A percentile compares a stretch with the other conserved stretches of the same genome.
Evolutionary conservation across 2,888 invertebrate species (phyloP).

Genomic region (Sisyra terminalis): DNA sequence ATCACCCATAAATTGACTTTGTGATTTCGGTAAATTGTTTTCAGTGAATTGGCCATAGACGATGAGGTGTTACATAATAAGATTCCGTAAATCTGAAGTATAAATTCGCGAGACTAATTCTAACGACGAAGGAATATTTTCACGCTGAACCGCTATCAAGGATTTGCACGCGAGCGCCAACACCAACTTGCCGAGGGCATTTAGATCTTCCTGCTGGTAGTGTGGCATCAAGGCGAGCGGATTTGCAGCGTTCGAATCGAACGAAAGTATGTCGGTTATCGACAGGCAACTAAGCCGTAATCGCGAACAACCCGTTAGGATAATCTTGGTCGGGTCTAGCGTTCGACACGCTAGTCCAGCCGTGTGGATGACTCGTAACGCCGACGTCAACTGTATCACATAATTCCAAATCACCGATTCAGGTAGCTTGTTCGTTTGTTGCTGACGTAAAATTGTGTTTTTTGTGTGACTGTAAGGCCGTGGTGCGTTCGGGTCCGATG

Average conservation of each 20-base stretch:
- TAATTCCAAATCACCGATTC: conserved; percentile 92
- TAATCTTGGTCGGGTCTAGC: conserved; percentile 84
- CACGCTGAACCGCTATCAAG: conserved; percentile 68
- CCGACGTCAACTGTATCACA: conserved; percentile 88
- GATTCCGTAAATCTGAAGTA: conserved; percentile 85
- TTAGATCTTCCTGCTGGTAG: conserved; percentile 80
- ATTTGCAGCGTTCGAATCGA: conserved; percentile 51
- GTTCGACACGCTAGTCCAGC: conserved; percentile 62
- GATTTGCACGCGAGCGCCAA: conserved; percentile 88
- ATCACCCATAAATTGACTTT: no score
- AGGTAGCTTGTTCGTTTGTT: conserved; percentile 53
- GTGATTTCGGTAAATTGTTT: no score
- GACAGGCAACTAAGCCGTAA: conserved; percentile 61
- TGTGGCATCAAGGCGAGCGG: conserved; percentile 48
- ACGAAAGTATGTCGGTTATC: conserved; percentile 64
- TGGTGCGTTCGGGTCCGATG: conserved; percentile 64
- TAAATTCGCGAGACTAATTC: conserved; percentile 81
- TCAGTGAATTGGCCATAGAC: no score
- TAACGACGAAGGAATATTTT: conserved; percentile 75
- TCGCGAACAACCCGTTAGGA: conserved; percentile 46
- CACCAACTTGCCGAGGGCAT: conserved; percentile 78
- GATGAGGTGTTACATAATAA: conserved; percentile 90
- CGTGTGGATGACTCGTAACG: conserved; percentile 76
- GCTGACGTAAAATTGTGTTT: conserved; percentile 62
- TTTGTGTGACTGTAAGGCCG: conserved; percentile 69